Evolutionary conservation across 2,888 invertebrate genomes (phyloP).

Genomic region (Drosophila picticornis): DNA sequence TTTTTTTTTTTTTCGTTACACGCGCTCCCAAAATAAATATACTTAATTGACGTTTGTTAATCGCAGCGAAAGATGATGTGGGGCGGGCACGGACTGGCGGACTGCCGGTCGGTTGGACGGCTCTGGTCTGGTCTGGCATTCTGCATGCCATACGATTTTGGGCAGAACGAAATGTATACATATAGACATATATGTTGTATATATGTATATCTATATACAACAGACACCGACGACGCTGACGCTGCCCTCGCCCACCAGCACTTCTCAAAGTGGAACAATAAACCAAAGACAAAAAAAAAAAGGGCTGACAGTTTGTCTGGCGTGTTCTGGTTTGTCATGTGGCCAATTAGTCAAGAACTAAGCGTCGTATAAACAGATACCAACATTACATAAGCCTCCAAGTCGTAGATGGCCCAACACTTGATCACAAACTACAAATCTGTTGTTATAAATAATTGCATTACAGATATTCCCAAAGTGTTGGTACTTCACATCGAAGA

Average conservation of each 20-base stretch:
- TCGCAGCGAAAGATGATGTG: slow-evolving; percentile 52
- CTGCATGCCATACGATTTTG: slow-evolving; percentile 50
- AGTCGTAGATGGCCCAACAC: neutral
- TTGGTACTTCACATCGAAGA: too few species aligned
- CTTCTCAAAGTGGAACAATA: slow-evolving; percentile 57
- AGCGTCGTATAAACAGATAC: slow-evolving; percentile 4
- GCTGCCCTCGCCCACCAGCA: slow-evolving; percentile 49
- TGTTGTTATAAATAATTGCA: neutral
- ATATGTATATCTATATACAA: neutral
- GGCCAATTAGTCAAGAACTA: slow-evolving; percentile 44
- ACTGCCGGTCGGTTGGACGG: neutral
- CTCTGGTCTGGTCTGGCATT: slow-evolving; percentile 23
- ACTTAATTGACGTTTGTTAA: slow-evolving; percentile 80
- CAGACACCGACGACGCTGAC: slow-evolving; percentile 14
- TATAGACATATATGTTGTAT: neutral
- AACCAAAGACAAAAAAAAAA: slow-evolving; percentile 37
- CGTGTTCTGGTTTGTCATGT: slow-evolving; percentile 37
- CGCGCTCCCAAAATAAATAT: slow-evolving; percentile 76
- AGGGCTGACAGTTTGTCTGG: slow-evolving; percentile 74
- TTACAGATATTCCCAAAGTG: too few species aligned
- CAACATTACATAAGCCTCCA: too few species aligned
- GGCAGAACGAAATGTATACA: slow-evolving; percentile 16
- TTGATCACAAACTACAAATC: neutral
- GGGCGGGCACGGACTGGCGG: slow-evolving; percentile 16
- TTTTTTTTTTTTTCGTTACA: slow-evolving; percentile 52